phyloP scores from a whole-genome alignment of 2,888 invertebrate species.

The Drosophila subsilvestris region DNA sequence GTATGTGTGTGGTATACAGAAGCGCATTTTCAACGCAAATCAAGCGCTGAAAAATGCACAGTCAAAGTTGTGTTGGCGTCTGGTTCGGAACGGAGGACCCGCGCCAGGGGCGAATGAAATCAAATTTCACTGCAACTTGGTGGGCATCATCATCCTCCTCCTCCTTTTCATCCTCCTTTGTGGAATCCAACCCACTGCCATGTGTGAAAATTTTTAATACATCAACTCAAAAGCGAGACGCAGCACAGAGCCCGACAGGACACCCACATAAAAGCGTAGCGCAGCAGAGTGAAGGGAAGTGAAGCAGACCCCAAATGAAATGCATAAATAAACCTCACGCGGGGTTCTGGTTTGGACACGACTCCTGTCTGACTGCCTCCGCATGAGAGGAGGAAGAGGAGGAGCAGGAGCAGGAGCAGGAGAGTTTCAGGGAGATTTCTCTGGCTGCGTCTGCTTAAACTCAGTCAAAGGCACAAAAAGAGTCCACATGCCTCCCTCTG shows the following conservation, averaged over 20 bases:
- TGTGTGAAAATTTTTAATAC: slow-evolving; percentile 78
- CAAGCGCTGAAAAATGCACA: slow-evolving; percentile 62
- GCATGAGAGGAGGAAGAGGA: neutral
- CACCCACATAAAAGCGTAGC: slow-evolving; percentile 48
- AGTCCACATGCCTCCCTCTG: slow-evolving; percentile 59
- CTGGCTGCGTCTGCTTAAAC: neutral
- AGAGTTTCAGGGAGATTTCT: neutral
- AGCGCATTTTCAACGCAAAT: slow-evolving; percentile 51
- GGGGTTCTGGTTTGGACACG: slow-evolving; percentile 49
- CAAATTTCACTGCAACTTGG: slow-evolving; percentile 59
- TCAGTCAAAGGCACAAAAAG: slow-evolving; percentile 62
- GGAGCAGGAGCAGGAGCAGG: too few relatives aligned
- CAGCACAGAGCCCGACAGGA: slow-evolving; percentile 42
- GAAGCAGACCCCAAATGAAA: slow-evolving; percentile 65
- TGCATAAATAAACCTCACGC: slow-evolving; percentile 73
- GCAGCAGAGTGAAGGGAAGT: neutral
- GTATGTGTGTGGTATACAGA: slow-evolving; percentile 15
- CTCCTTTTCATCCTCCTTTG: slow-evolving; percentile 26
- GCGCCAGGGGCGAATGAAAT: slow-evolving; percentile 48
- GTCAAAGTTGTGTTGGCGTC: slow-evolving; percentile 46
- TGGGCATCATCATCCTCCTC: neutral
- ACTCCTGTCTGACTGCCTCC: slow-evolving; percentile 22
- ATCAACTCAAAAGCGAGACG: slow-evolving; percentile 73
- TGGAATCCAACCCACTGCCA: slow-evolving; percentile 65
- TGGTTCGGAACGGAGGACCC: neutral